These are phyloP conservation scores for Neodiprion pinetum DNA, from an alignment of 1,140 invertebrate genomes.

Conservation along the genomic window DNA sequence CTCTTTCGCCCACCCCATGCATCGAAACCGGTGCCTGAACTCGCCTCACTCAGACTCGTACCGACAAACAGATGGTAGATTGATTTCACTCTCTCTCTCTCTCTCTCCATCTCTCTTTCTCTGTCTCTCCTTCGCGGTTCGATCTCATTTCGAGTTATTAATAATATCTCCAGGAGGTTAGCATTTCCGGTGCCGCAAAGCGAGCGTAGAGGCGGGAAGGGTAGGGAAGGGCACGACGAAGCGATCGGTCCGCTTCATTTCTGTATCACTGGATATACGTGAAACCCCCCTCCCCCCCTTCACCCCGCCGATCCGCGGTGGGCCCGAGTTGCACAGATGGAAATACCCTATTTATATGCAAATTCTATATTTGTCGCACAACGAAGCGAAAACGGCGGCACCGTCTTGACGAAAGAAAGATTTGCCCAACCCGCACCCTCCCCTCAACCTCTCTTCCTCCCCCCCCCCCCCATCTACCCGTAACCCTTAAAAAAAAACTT, in stretches of 20 bases:
- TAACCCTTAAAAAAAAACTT: background rate
- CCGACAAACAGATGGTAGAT: slow-evolving; percentile 56
- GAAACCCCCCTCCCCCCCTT: background rate
- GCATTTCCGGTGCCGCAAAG: slow-evolving; percentile 46
- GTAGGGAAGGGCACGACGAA: slow-evolving; percentile 38
- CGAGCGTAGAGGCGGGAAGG: slow-evolving; percentile 16
- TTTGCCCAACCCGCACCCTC: background rate
- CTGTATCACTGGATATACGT: slow-evolving; percentile 50
- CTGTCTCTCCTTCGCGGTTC: slow-evolving; percentile 34
- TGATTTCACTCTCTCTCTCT: slow-evolving; percentile 49
- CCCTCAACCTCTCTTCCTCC: too few relatives aligned
- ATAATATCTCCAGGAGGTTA: slow-evolving; percentile 60
- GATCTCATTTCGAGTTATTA: slow-evolving; percentile 61
- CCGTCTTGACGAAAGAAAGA: background rate
- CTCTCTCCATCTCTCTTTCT: background rate
- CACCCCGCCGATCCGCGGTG: slow-evolving; percentile 18
- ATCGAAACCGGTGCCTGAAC: background rate
- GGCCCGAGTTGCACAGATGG: slow-evolving; percentile 65
- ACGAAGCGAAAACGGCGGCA: background rate
- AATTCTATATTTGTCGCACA: slow-evolving; percentile 73
- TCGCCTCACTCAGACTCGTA: slow-evolving; percentile 17
- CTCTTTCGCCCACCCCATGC: slow-evolving; percentile 24
- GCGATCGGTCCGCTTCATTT: slow-evolving; percentile 54
- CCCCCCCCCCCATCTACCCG: too few relatives aligned
- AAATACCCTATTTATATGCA: slow-evolving; percentile 76